A percentile compares a stretch with the other conserved stretches of the same genome.
phyloP scores from a whole-genome alignment of 2,113 vertebrate species.

The Tragelaphus buxtoni region DNA sequence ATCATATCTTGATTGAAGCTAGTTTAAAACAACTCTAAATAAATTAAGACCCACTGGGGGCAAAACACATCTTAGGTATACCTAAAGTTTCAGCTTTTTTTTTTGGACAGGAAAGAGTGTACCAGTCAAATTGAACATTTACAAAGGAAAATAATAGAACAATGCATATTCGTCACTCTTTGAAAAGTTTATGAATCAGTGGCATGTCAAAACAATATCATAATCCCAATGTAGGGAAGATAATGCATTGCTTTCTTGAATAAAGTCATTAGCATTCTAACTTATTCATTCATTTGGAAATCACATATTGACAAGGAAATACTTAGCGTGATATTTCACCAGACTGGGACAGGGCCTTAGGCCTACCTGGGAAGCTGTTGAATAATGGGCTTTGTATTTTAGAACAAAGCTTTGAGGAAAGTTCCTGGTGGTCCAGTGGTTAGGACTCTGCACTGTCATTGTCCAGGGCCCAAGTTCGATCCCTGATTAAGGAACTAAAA shows the following conservation, averaged over 20 bases:
- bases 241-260: neutral
- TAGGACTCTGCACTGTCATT: neutral
- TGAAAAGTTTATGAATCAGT: neutral
- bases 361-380: neutral
- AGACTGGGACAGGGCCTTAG: neutral
- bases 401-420: neutral
- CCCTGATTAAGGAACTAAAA: neutral
- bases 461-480: neutral
- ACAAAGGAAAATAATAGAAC: neutral
- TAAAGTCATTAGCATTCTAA: constrained; percentile 26
- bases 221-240: neutral
- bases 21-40: constrained; percentile 8
- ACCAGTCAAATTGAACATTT: neutral
- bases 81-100: neutral
- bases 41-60: neutral
- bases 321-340: neutral
- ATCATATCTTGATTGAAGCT: constrained; percentile 11
- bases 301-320: neutral
- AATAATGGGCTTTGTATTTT: neutral
- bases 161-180: neutral
- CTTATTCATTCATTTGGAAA: constrained; percentile 51
- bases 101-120: neutral
- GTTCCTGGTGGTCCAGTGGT: neutral
- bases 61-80: neutral
- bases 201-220: constrained; percentile 50